Evolutionary conservation across 2,888 invertebrate genomes (phyloP), one percentile per base, ranked within the genome.

Genomic region (Acronicta aceris): DNA sequence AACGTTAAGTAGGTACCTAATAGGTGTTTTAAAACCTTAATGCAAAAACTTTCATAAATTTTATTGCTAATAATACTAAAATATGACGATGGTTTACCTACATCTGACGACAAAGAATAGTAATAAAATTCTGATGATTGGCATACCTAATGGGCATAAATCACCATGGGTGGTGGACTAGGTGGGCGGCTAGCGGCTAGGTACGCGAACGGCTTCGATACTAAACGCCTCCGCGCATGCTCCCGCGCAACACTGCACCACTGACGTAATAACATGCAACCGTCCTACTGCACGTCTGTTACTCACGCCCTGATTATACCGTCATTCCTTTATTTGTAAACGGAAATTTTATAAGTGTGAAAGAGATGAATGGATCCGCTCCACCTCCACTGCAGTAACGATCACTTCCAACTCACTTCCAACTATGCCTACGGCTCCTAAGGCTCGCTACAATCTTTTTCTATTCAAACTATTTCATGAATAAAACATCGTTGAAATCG

Each of bases 211-310:
- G 63, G 66, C 66, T 67, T 68, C 70, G 74, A 71, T 67, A 71
- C 66, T 67, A 56, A 60, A 71, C 81, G 79, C 82, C 81, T 78
- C 71, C 78, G 65, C 74, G 69, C 77, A 65, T 75, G 68, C 79
- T 60, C 74, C 61, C 75, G 71, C 76, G 65, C 77, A 76, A 62
- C 69, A 58, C 55, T 83, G 84, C 85, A 82, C 68, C 59, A 59
- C 77, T 89, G 87, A 88, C 85, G 88, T 87, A 83, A 88, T 77
- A 64, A 60, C 67, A 72, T 87, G 83, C 87, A 86, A 79, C 80
- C 77, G 77, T 71, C 74, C 75, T 71, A 78, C 76, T 85, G 82
- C 88, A 83, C 71, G 74, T 76, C 77, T 61, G 74, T 75, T 77
- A 70, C 64, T 67, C 65, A 76, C 62, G 51, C 46, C 25, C 61